These are phyloP conservation scores for Eutolmus rufibarbis DNA, from an alignment of 2,888 invertebrate genomes.

Conservation along the genomic window DNA sequence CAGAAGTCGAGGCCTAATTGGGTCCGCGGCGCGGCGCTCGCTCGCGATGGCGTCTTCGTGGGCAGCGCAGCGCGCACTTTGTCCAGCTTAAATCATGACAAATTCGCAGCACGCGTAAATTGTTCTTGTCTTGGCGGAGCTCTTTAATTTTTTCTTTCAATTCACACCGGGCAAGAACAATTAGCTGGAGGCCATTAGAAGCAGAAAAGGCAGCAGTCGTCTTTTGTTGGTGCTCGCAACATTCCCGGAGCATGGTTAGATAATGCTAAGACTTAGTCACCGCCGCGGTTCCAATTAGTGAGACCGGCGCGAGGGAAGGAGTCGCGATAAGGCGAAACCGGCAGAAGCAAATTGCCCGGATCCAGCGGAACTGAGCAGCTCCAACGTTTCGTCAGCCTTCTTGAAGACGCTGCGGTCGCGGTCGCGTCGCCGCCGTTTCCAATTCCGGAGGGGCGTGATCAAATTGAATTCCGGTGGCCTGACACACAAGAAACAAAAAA, in stretches of 20 bases:
- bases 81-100: slow-evolving; percentile 15
- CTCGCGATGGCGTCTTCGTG: neutral
- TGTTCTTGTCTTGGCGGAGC: neutral
- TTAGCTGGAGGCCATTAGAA: slow-evolving; percentile 42
- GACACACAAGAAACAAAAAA: neutral
- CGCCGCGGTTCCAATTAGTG: neutral
- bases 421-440: neutral
- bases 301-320: neutral
- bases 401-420: neutral
- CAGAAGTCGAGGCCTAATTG: neutral
- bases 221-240: slow-evolving; percentile 19
- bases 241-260: neutral
- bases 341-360: neutral
- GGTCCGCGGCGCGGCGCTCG: neutral
- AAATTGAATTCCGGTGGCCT: slow-evolving; percentile 15
- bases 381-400: neutral
- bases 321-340: neutral
- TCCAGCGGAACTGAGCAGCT: neutral
- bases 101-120: slow-evolving; percentile 31
- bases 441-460: neutral
- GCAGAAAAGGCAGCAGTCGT: slow-evolving; percentile 28
- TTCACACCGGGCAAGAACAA: slow-evolving; percentile 25
- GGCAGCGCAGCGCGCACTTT: slow-evolving; percentile 25
- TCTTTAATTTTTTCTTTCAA: neutral
- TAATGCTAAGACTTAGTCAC: slow-evolving; percentile 12